Base-by-base conservation (phyloP, 2,797 vertebrate genomes). In the Coilia nasus region DNA sequence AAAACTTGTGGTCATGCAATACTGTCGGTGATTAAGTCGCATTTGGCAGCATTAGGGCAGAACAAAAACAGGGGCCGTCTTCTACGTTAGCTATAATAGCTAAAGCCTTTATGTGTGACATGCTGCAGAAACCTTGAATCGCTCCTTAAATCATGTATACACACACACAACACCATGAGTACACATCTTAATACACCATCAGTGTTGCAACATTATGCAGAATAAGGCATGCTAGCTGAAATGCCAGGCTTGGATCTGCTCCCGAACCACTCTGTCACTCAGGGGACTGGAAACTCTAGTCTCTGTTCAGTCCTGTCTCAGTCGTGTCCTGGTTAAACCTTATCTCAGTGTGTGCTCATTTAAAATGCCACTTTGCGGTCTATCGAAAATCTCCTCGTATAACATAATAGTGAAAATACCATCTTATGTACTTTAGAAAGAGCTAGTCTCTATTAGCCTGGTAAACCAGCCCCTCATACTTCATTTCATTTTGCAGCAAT, bases 1-100 rank as follows among this genome's bases (percentile, higher is more conserved):
- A 6, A 35, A 75, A 75, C 31, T 23, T 75, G 67, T 75, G 67
- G 28, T 75, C 67, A 75, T 35, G 67, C 67, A 75, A 35, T 75
- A 28, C 28, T 75, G 67, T 75, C 31, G 28, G 67, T 6, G 67
- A 75, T 75, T 75, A 75, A 41, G 67, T 41, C 31, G 31, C 28
- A 75, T 75, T 75, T 75, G 67, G 14, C 15, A 23, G 28, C 31
- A 75, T 75, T 75, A 75, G 67, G 28, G 5, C 10, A 75, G 67
- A 75, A 19, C 67, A 75, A 35, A 41, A 75, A 31, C 17, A 31
- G 25, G 60, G 11, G 6, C 7, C 6, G 15, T 75, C 14, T 31
- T 19, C 67, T 75, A 19, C 1, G 31, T 35, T 28, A 75, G 28
- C 31, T 31, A 41, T 35, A 75, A 17, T 17, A 75, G 14, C 67